phyloP scores from a whole-genome alignment of 2,888 invertebrate genomes.

The Abrostola tripartita region DNA sequence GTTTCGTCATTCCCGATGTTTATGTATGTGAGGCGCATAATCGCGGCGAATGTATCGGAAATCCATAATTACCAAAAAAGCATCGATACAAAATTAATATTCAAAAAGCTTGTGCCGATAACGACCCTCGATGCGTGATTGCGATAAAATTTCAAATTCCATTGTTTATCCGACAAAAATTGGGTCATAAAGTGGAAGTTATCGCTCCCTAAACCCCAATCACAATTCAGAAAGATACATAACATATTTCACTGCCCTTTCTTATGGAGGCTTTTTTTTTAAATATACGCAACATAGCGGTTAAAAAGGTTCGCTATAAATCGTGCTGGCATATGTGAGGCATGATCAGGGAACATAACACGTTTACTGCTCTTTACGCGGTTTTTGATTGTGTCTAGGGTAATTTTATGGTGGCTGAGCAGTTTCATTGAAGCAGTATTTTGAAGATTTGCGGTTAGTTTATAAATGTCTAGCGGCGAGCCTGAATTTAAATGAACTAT shows the following conservation, averaged over 20 bases:
- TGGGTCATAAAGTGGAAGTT: slow-evolving; percentile 83
- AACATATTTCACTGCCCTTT: slow-evolving; percentile 75
- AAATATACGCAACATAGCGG: slow-evolving; percentile 71
- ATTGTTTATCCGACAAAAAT: slow-evolving; percentile 84
- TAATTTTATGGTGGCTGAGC: slow-evolving; percentile 50
- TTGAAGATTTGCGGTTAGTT: slow-evolving; percentile 41
- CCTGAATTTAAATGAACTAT: slow-evolving; percentile 29
- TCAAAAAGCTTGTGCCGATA: slow-evolving; percentile 64
- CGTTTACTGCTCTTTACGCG: slow-evolving; percentile 48
- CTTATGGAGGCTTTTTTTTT: slow-evolving; percentile 57
- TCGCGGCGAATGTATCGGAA: slow-evolving; percentile 44
- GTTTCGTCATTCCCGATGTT: slow-evolving; percentile 37
- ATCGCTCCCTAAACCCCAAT: slow-evolving; percentile 84
- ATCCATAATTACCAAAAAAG: slow-evolving; percentile 55
- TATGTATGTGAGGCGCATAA: slow-evolving; percentile 40
- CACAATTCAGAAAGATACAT: slow-evolving; percentile 81
- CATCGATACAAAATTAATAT: slow-evolving; percentile 52
- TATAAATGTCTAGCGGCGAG: slow-evolving; percentile 28
- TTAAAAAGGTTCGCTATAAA: slow-evolving; percentile 78
- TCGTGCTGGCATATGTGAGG: slow-evolving; percentile 68
- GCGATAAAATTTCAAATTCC: slow-evolving; percentile 81
- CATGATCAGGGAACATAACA: slow-evolving; percentile 64
- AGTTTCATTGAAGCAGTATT: slow-evolving; percentile 35
- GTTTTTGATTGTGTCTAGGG: slow-evolving; percentile 48
- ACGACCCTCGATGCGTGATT: slow-evolving; percentile 57